phyloP scores from a whole-genome alignment of 2,797 vertebrate genomes.

The Acanthurus tractus region DNA sequence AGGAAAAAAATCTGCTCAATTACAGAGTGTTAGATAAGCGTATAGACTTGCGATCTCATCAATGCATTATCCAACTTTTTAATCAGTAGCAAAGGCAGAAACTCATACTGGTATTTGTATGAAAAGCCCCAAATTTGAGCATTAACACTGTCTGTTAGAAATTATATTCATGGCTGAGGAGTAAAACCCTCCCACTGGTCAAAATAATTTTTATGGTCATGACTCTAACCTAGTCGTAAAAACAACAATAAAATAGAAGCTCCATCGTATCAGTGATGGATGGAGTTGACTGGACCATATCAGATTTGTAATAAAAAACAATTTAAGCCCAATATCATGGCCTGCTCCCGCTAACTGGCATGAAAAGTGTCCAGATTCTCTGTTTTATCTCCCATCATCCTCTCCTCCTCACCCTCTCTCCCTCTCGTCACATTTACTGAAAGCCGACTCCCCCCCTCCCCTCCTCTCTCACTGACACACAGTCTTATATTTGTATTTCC shows the following conservation, averaged over 20 bases:
- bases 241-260: conserved; percentile 8
- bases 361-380: conserved; percentile 55
- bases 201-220: conserved; percentile 2
- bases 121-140: no score
- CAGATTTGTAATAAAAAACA: conserved; percentile 31
- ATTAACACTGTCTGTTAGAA: no score
- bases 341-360: conserved; percentile 7
- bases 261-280: conserved; percentile 1
- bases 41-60: no score
- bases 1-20: no score
- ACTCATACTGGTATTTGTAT: no score
- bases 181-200: background rate
- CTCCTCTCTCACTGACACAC: conserved; percentile 47
- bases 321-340: conserved; percentile 18
- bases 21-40: no score
- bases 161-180: no score
- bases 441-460: conserved; percentile 59
- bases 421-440: conserved; percentile 48
- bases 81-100: no score
- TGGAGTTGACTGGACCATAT: background rate
- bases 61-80: no score
- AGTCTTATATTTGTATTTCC: conserved; percentile 55
- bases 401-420: conserved; percentile 45
- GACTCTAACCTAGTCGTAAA: background rate
- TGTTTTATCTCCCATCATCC: conserved; percentile 60